Conservation (phyloP, 2,797 vertebrate genomes). For the Basileuterus tristriatus region DNA sequence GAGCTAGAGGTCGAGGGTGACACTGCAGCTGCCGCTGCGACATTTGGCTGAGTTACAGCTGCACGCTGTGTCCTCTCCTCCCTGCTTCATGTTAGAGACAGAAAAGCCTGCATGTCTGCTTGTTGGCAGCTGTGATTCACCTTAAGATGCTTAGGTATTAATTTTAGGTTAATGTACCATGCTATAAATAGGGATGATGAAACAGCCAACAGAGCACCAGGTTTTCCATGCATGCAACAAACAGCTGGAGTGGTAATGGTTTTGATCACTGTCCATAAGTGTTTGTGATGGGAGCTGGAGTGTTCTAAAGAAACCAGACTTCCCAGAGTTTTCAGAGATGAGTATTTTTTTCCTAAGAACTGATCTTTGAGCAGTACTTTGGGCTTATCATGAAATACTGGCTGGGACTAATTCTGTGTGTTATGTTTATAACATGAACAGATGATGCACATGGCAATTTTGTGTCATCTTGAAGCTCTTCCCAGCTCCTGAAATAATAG, state of each 20-base stretch:
- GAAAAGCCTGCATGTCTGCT: neutral
- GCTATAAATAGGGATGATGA: neutral
- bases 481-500: neutral
- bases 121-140: neutral
- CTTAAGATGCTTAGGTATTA: neutral
- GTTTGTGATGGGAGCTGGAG: neutral
- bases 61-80: neutral
- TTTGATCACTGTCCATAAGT: neutral
- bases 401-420: neutral
- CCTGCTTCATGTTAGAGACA: neutral
- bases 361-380: neutral
- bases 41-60: neutral
- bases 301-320: neutral
- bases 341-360: neutral
- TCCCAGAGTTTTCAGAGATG: neutral
- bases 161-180: neutral
- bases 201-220: neutral
- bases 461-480: neutral
- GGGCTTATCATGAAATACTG: neutral
- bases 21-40: rapidly evolving
- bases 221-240: neutral
- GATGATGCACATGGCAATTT: neutral
- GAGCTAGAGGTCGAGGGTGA: rapidly evolving
- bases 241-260: neutral
- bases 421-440: neutral